Evolutionary conservation across 1,140 invertebrate genomes (phyloP).

Genomic region (Rhizoglyphus robini): DNA sequence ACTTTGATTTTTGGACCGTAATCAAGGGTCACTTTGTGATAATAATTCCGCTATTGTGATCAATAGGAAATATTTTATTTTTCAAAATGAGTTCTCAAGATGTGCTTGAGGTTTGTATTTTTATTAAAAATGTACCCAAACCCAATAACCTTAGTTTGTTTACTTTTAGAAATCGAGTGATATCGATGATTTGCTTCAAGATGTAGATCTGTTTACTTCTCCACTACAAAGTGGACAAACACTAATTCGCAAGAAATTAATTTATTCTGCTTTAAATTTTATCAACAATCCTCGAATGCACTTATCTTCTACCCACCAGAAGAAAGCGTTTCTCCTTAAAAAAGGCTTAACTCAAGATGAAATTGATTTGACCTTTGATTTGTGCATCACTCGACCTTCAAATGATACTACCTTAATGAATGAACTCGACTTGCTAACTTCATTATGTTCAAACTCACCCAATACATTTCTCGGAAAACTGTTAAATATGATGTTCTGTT

Average conservation of each 20-base stretch:
- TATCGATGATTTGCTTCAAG: too few species aligned
- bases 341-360: slow-evolving; percentile 69
- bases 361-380: slow-evolving; percentile 45
- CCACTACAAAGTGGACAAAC: background rate
- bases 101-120: too few species aligned
- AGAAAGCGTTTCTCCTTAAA: slow-evolving; percentile 58
- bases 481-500: background rate
- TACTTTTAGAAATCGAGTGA: too few species aligned
- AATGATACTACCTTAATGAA: background rate
- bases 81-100: too few species aligned
- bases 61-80: too few species aligned
- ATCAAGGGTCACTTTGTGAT: too few species aligned
- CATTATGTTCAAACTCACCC: background rate
- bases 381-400: background rate
- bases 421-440: background rate
- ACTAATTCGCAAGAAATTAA: slow-evolving; percentile 32
- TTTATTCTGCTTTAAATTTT: slow-evolving; percentile 70
- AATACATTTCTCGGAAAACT: background rate
- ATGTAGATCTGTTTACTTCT: too few species aligned
- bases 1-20: too few species aligned
- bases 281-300: slow-evolving; percentile 65
- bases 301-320: slow-evolving; percentile 53
- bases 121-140: too few species aligned
- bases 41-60: too few species aligned
- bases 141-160: too few species aligned